phyloP scores from a whole-genome alignment of 2,797 vertebrate species.

The Malacoctenus gilli region DNA sequence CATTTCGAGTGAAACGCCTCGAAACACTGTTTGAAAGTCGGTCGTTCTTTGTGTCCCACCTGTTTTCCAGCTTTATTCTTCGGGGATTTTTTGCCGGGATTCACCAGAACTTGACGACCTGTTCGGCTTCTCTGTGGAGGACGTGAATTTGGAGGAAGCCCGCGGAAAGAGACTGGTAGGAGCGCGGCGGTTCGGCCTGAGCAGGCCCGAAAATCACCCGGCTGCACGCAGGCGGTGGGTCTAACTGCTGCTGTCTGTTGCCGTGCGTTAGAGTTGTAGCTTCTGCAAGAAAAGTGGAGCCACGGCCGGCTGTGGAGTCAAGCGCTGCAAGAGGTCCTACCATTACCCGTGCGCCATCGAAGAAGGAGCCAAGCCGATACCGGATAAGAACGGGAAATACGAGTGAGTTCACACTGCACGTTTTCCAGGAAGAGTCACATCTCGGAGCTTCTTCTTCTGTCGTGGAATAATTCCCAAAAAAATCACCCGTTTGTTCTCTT shows the following conservation, averaged over 20 bases:
- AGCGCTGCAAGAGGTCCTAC: constrained; percentile 71
- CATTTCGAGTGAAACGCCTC: too few relatives aligned
- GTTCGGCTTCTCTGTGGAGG: constrained; percentile 71
- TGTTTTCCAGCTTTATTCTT: constrained; percentile 71
- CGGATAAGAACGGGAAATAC: constrained; percentile 41
- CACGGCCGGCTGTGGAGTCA: constrained; percentile 78
- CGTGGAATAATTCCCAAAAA: too few relatives aligned
- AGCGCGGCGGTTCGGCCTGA: too few relatives aligned
- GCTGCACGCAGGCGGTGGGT: too few relatives aligned
- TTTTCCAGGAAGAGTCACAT: background rate
- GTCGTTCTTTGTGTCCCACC: constrained; percentile 1
- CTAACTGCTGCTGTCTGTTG: background rate
- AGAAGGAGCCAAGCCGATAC: constrained; percentile 11
- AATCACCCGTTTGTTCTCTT: constrained; percentile 5
- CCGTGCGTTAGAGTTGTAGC: constrained; percentile 55
- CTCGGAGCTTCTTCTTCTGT: too few relatives aligned
- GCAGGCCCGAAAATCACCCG: too few relatives aligned
- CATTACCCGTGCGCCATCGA: constrained; percentile 78
- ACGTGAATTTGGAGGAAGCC: constrained; percentile 57
- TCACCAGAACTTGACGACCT: constrained; percentile 66
- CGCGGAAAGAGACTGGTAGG: constrained; percentile 73
- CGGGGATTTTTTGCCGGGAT: constrained; percentile 60
- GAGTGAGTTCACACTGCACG: constrained; percentile 51
- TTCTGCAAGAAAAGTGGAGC: constrained; percentile 70
- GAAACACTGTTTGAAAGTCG: too few relatives aligned